Evolutionary conservation across 2,113 vertebrate species (phyloP).

Genomic region (Donacobius atricapilla): DNA sequence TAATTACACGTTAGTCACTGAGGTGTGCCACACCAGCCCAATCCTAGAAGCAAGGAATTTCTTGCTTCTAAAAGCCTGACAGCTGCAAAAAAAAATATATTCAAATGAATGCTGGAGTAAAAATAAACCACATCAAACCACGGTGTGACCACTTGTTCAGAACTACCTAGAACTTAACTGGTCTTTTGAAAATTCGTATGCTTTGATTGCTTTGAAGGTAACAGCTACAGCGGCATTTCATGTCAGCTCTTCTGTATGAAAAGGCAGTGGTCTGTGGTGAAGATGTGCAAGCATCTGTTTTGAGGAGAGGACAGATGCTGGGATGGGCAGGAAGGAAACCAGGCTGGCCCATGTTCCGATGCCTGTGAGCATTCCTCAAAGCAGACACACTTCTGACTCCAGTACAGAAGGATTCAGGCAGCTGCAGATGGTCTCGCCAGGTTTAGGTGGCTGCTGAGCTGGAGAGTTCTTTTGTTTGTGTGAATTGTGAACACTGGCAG

Average conservation of each 20-base stretch:
- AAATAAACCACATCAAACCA: background rate
- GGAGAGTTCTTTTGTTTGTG: background rate
- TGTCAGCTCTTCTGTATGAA: background rate
- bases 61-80: background rate
- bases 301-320: background rate
- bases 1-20: background rate
- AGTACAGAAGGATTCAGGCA: background rate
- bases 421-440: background rate
- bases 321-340: background rate
- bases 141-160: background rate
- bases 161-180: background rate
- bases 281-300: background rate
- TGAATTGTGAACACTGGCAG: background rate
- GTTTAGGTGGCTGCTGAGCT: background rate
- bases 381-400: background rate
- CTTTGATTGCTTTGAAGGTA: background rate
- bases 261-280: background rate
- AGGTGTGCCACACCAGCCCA: background rate
- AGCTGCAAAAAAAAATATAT: background rate
- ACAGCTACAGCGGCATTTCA: background rate
- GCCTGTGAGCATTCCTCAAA: background rate
- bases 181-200: background rate
- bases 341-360: rapidly evolving
- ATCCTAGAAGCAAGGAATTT: background rate
- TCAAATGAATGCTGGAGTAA: background rate